These are phyloP conservation scores for Amphimedon queenslandica DNA, from an alignment of 37 sponge, comb jelly and placozoan species.

Conservation along the genomic window DNA sequence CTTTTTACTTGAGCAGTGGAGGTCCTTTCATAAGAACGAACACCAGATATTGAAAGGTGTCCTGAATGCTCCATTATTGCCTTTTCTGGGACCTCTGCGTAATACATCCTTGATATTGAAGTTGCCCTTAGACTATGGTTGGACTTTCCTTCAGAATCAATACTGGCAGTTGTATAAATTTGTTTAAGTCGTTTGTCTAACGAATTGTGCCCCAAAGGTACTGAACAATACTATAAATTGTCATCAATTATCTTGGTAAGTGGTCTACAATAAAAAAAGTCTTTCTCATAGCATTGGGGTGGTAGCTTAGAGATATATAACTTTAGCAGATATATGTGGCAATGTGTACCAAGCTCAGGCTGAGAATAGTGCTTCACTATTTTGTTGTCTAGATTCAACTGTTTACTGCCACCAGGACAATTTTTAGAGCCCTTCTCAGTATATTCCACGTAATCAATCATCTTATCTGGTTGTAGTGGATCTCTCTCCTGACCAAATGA, in stretches of 20 bases:
- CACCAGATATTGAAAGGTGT: too few relatives aligned
- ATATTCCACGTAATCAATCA: background rate
- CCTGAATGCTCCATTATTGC: too few relatives aligned
- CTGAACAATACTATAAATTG: too few relatives aligned
- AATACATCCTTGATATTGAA: too few relatives aligned
- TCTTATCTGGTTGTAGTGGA: background rate
- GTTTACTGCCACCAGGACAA: slow-evolving; percentile 22
- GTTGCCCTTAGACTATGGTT: too few relatives aligned
- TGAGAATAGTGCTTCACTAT: slow-evolving; percentile 7
- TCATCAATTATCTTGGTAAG: background rate
- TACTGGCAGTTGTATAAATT: too few relatives aligned
- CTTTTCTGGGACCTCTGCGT: too few relatives aligned
- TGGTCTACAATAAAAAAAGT: slow-evolving; percentile 14
- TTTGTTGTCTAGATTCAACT: slow-evolving; percentile 27
- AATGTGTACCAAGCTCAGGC: background rate
- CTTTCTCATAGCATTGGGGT: background rate
- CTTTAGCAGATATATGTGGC: background rate
- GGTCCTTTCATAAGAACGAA: too few relatives aligned
- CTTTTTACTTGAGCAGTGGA: too few relatives aligned
- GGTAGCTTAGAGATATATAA: slow-evolving; percentile 16
- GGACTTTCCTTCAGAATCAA: too few relatives aligned
- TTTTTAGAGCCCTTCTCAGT: slow-evolving; percentile 16
- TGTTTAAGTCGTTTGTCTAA: too few relatives aligned
- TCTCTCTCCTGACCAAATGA: background rate
- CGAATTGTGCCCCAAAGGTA: too few relatives aligned